A percentile compares a stretch with the other conserved stretches of the same genome.
These are phyloP conservation scores for Promerops cafer DNA, from an alignment of 2,113 vertebrate genomes.

Conservation along the genomic window DNA sequence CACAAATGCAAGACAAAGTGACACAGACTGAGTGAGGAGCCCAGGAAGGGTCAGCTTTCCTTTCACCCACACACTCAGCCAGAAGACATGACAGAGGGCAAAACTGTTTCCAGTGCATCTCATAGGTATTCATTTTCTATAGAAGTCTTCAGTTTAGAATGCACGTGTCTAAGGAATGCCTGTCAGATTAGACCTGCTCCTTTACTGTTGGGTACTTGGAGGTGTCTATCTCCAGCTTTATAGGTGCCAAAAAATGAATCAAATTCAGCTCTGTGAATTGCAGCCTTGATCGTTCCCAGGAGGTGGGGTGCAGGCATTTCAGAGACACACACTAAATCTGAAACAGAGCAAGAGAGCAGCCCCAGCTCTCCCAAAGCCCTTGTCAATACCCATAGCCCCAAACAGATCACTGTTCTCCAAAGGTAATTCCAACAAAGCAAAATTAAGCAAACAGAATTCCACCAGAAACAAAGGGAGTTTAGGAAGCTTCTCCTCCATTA, in stretches of 20 bases:
- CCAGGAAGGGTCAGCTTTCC: not conserved
- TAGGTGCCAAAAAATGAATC: not conserved
- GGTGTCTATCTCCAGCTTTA: not conserved
- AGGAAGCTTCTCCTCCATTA: not conserved
- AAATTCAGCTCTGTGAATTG: not conserved
- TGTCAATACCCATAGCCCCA: not conserved
- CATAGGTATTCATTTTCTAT: not conserved
- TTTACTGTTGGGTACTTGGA: not conserved
- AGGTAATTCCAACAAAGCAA: not conserved
- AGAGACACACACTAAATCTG: not conserved
- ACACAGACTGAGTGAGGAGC: not conserved
- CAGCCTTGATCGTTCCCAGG: not conserved
- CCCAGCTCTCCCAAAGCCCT: not conserved
- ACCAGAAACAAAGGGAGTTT: not conserved
- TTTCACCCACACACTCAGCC: not conserved
- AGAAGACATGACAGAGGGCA: not conserved
- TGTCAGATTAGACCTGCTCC: not conserved
- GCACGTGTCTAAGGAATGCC: not conserved
- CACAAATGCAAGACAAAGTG: not conserved
- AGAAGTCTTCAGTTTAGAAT: not conserved
- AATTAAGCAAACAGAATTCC: not conserved
- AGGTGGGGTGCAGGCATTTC: not conserved
- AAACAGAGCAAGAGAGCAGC: not conserved
- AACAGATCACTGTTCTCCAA: not conserved
- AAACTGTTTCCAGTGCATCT: not conserved